These are phyloP conservation scores for Bombus fervidus DNA, from an alignment of 1,140 invertebrate genomes.

Conservation along the genomic window DNA sequence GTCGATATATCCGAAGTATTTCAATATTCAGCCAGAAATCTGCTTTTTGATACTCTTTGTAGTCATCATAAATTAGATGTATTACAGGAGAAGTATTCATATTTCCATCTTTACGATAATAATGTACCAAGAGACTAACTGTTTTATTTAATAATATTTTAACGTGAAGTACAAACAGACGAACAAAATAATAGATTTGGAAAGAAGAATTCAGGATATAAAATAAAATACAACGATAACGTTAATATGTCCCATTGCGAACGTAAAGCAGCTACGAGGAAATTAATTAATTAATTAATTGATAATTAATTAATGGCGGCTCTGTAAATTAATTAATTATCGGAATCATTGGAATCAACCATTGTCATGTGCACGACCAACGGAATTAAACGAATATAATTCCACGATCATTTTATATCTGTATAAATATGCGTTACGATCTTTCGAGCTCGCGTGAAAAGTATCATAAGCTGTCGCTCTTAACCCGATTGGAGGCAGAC, in stretches of 20 bases:
- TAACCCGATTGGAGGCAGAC: background rate
- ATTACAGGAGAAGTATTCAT: background rate
- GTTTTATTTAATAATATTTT: too few species aligned
- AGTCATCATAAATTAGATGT: background rate
- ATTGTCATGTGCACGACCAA: background rate
- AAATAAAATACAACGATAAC: too few species aligned
- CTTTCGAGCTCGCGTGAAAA: background rate
- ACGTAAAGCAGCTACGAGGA: too few species aligned
- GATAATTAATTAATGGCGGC: too few species aligned
- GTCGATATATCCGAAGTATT: background rate
- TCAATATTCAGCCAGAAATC: too few species aligned
- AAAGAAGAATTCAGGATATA: too few species aligned
- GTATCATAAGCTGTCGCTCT: background rate
- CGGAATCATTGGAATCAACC: too few species aligned
- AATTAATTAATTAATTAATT: too few species aligned
- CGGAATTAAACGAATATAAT: background rate
- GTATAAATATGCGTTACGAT: background rate
- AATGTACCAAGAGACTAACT: background rate
- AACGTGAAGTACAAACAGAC: too few species aligned
- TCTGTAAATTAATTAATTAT: too few species aligned
- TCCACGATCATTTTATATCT: background rate
- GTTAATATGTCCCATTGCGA: too few species aligned
- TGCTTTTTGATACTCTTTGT: too few species aligned
- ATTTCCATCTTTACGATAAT: background rate
- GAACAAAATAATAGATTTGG: background rate